Evolutionary conservation across 2,888 invertebrate genomes (phyloP).

Genomic region (Hydrotaea diabolus): DNA sequence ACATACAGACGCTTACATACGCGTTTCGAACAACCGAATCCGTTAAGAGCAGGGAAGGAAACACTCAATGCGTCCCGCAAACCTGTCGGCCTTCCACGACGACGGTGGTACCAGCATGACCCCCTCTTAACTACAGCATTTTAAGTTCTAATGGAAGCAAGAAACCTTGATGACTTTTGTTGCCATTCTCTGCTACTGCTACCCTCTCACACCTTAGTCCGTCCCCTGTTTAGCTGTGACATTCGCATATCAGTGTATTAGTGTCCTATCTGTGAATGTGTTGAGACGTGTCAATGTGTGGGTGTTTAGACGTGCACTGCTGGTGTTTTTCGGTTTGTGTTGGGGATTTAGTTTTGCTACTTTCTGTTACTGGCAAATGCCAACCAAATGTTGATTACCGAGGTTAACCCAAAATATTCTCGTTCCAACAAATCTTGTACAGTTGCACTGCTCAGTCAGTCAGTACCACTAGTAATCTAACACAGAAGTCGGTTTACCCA

Average conservation of each 20-base stretch:
- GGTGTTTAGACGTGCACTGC: not conserved
- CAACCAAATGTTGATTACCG: constrained; percentile 60
- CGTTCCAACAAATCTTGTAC: constrained; percentile 39
- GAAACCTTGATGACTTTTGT: constrained; percentile 26
- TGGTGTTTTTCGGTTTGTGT: constrained; percentile 3
- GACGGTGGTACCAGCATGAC: not conserved
- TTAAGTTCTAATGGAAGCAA: constrained; percentile 9
- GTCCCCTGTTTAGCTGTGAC: not conserved
- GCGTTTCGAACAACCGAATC: not conserved
- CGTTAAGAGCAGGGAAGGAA: not conserved
- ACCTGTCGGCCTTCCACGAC: not conserved
- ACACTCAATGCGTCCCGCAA: not conserved
- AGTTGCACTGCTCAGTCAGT: constrained; percentile 8
- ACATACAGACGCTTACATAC: not conserved
- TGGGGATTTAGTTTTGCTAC: constrained; percentile 26
- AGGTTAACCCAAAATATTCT: constrained; percentile 61
- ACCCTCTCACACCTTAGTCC: constrained; percentile 20
- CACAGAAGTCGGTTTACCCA: not conserved
- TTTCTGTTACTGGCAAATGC: constrained; percentile 60
- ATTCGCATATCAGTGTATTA: constrained; percentile 22
- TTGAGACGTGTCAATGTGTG: not conserved
- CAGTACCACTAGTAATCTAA: constrained; percentile 26
- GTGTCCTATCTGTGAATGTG: not conserved
- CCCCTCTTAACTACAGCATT: not conserved
- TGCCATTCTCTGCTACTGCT: constrained; percentile 14